Percentiles rank a stretch among this genome's conserved stretches.
Evolutionary conservation across 2,797 vertebrate genomes (phyloP).

Genomic region (Chiloscyllium punctatum): DNA sequence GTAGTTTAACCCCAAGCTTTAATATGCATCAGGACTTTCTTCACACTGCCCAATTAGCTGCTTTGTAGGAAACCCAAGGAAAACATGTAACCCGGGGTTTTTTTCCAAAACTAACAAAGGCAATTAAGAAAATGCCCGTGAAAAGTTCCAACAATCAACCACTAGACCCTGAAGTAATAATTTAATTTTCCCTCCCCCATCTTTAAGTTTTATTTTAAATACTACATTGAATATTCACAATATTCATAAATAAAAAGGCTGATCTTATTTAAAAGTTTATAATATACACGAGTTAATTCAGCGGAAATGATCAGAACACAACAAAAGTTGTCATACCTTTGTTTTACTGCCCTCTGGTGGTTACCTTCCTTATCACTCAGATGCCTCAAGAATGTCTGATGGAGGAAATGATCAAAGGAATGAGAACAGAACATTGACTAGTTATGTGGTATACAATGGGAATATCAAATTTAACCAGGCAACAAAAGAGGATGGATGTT

Average conservation of each 20-base stretch:
- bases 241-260: not conserved
- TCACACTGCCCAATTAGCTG: not conserved
- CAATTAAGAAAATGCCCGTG: not conserved
- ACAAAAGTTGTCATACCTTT: not conserved
- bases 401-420: not conserved
- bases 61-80: not conserved
- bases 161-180: not conserved
- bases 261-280: not conserved
- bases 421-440: too few relatives aligned
- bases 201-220: not conserved
- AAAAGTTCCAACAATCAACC: not conserved
- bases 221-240: not conserved
- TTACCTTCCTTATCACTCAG: not conserved
- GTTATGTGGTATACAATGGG: not conserved
- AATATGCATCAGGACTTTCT: not conserved
- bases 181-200: not conserved
- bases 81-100: too few relatives aligned
- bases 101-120: not conserved
- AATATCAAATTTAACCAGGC: not conserved
- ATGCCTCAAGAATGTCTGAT: not conserved
- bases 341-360: not conserved
- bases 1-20: not conserved
- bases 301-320: not conserved
- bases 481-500: not conserved
- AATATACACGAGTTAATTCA: not conserved